These are phyloP conservation scores for Catharus fuscescens DNA, from an alignment of 2,113 vertebrate genomes.

Conservation along the genomic window DNA sequence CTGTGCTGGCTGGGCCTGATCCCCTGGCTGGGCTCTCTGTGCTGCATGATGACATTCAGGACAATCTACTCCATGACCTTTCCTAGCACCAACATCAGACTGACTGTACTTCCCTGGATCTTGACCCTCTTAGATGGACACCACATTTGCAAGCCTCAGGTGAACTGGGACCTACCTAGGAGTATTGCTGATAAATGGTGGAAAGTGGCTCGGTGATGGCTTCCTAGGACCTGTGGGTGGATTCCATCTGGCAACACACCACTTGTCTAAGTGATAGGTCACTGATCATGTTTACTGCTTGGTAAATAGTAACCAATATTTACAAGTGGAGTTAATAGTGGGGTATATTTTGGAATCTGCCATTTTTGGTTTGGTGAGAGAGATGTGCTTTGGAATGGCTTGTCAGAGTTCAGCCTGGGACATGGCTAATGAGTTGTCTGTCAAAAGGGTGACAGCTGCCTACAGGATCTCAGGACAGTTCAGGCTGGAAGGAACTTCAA, in stretches of 20 bases:
- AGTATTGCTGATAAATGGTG: neutral
- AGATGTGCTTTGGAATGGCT: neutral
- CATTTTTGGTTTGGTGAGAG: neutral
- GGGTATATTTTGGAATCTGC: neutral
- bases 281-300: neutral
- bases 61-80: neutral
- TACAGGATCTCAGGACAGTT: neutral
- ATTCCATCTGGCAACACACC: neutral
- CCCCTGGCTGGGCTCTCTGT: neutral
- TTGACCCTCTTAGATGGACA: neutral
- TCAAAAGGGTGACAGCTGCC: neutral
- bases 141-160: neutral
- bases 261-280: neutral
- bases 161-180: neutral
- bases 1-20: neutral
- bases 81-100: neutral
- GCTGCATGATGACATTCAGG: fast-evolving
- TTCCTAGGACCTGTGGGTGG: neutral
- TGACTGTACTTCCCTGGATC: neutral
- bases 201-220: neutral
- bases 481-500: neutral
- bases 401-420: neutral
- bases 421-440: neutral
- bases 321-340: neutral
- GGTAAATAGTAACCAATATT: neutral